Evolutionary conservation across 1,140 invertebrate species (phyloP), one percentile per base, ranked within the genome.

Genomic region (Drepana arcuata): DNA sequence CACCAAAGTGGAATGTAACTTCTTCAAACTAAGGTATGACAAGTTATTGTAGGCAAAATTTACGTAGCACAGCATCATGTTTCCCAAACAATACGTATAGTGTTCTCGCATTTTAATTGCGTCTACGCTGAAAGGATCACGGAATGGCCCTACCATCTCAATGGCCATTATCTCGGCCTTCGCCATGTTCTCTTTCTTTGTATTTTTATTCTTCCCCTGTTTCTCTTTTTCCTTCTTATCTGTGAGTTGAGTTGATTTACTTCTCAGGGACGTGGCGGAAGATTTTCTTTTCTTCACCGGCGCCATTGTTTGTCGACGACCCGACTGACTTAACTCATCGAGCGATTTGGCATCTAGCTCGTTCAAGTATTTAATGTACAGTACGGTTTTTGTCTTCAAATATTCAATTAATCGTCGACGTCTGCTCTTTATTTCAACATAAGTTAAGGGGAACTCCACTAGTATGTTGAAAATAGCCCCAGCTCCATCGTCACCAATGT

Each of bases 41-140:
- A 72, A 44, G 40, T 63, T 41, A 36, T 72, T 72, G 25, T 64
- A 72, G 0, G 62, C 16, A 14, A 72, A 37, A 40, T 72, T 72
- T 29, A 72, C 47, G 49, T 59, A 62, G 32, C 49, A 48, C 2
- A 72, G 37, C 7, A 38, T 16, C 21, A 62, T 43, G 34, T 68
- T 72, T 3, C 65, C 65, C 1, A 42, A 5, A 37, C 59, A 49
- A 27, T 53, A 56, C 9, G 18, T 28, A n/a, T 40, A 32, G 7
- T 27, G 41, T 13, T 61, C 41, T 14, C 38, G 49, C 7, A 12
- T 21, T 11, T 31, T 52, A 1, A 47, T 21, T 28, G 23, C 23
- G 5, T 40, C 15, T 12, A 23, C 23, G 14, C 30, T 33, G 34
- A 56, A 68, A 7, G 58, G 67, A 27, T 61, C 48, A n/a, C 12